These are phyloP conservation scores for Dasyprocta punctata DNA, from an alignment of 2,113 vertebrate genomes.

Conservation along the genomic window DNA sequence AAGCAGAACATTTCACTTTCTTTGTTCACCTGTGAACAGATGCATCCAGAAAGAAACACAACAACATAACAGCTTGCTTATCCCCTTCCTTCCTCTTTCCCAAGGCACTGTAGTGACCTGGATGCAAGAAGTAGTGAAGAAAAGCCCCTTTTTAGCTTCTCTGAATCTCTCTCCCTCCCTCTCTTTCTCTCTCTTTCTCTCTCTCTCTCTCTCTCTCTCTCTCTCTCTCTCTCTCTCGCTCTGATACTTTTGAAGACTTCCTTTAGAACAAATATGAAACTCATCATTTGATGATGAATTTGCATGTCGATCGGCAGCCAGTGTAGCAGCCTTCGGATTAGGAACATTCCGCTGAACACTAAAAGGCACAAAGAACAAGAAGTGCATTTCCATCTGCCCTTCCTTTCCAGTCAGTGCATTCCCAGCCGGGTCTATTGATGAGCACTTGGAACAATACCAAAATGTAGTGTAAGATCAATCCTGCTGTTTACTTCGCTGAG, in stretches of 20 bases:
- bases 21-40: constrained; percentile 19
- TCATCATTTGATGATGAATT: constrained; percentile 88
- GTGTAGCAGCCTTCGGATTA: constrained; percentile 91
- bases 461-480: constrained; percentile 93
- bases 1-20: background rate
- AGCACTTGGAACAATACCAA: constrained; percentile 93
- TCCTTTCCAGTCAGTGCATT: constrained; percentile 92
- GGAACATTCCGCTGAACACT: constrained; percentile 93
- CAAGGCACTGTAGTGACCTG: constrained; percentile 34
- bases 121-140: constrained; percentile 32
- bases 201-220: background rate
- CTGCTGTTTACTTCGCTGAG: constrained; percentile 92
- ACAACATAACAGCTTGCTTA: background rate
- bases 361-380: constrained; percentile 92
- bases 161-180: background rate
- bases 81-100: background rate
- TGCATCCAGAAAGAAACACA: background rate
- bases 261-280: constrained; percentile 66
- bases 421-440: constrained; percentile 92
- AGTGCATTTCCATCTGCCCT: constrained; percentile 91
- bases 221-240: constrained; percentile 11
- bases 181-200: background rate
- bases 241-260: constrained; percentile 84
- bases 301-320: constrained; percentile 91
- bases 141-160: background rate